phyloP scores from a whole-genome alignment of 2,797 vertebrate species.

The Sebastes dallii region DNA sequence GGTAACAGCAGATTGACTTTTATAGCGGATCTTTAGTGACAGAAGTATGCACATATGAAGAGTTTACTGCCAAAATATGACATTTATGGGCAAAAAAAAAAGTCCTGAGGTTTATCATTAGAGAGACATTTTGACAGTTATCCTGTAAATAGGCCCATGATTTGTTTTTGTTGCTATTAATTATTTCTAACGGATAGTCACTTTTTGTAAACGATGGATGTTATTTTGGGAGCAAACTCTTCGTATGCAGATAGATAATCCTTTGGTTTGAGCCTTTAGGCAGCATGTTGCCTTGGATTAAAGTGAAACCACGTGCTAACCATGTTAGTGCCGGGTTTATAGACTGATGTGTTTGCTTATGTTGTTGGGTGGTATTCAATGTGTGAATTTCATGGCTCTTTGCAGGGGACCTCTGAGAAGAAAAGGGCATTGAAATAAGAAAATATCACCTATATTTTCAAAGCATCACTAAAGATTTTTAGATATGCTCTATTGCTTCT shows the following conservation, averaged over 20 bases:
- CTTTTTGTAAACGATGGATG: conserved; percentile 28
- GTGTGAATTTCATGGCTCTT: conserved; percentile 59
- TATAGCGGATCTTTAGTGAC: conserved; percentile 54
- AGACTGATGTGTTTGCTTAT: conserved; percentile 54
- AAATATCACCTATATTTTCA: conserved; percentile 74
- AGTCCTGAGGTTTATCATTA: not conserved
- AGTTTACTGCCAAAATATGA: conserved; percentile 63
- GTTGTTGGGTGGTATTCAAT: conserved; percentile 41
- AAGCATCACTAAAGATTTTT: conserved; percentile 60
- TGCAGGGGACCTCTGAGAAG: conserved; percentile 52
- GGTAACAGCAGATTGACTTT: conserved; percentile 59
- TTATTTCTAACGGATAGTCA: conserved; percentile 8
- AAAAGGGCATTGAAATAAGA: conserved; percentile 64
- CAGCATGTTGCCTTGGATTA: conserved; percentile 71
- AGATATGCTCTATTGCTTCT: conserved; percentile 66
- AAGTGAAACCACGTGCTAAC: conserved; percentile 65
- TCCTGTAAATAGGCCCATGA: conserved; percentile 49
- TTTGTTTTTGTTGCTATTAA: conserved; percentile 28
- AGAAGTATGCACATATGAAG: conserved; percentile 51
- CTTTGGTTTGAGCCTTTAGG: conserved; percentile 60
- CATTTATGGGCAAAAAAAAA: conserved; percentile 4
- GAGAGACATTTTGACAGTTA: conserved; percentile 25
- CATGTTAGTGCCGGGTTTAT: conserved; percentile 57
- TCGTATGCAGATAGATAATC: conserved; percentile 47
- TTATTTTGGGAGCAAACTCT: conserved; percentile 67